Evolutionary conservation across 2,888 invertebrate species (phyloP), one percentile per base, ranked within the genome.

Genomic region (Cynaeus angustus): DNA sequence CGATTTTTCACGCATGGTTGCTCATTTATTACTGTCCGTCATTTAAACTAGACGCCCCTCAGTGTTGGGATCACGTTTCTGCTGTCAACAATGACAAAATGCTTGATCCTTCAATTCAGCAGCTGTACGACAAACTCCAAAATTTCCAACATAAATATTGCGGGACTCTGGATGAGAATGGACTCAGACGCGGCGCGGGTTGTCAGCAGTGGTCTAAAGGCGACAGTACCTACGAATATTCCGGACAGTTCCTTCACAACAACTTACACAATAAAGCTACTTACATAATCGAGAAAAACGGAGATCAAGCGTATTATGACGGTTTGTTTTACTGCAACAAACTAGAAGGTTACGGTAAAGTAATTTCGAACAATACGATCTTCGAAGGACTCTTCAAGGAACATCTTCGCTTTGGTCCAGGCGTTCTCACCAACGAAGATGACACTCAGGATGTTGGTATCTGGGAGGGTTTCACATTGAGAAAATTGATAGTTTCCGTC

Each of bases 371-470:
- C 67, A 86, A 87, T n/a, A 79, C 79, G 0, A 82, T 85, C 67
- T 83, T 79, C 66, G 80, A 89, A 86, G 89, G 88, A 14, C 72
- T 90, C 9, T 88, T 85, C 76, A 83, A 86, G 74, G 80, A 83
- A n/a, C 87, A 89, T 75, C 66, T 81, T 7, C 86, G 89, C 13
- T 89, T 86, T 83, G 90, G 90, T 33, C 89, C 90, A 0, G 90
- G 90, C 0, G 80, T 89, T 7, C 83, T 86, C 46, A 85, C 86
- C 0, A 81, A 87, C 65, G 71, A 85, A 0, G 78, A 84, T 72
- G 83, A 86, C 0, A 80, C 73, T 4, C 87, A 87, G 73, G 86
- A 89, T 75, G 88, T 89, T 0, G 90, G 90, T 0, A 76, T 89
- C 8, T 90, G 90, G 90, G 76, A 84, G 3, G 87, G 87, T 0